These are phyloP conservation scores for Dryas iulia DNA, from an alignment of 1,140 invertebrate genomes.

Conservation along the genomic window DNA sequence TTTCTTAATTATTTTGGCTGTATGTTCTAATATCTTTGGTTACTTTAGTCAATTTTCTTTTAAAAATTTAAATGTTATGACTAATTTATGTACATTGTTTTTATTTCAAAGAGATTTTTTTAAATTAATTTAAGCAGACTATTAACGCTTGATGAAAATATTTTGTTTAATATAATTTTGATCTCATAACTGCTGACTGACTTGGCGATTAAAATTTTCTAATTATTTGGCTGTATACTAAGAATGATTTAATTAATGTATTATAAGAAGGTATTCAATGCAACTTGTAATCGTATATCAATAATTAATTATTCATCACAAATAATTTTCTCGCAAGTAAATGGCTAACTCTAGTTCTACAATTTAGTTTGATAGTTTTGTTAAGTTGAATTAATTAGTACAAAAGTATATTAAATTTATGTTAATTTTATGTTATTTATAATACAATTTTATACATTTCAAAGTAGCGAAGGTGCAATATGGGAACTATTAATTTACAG, in stretches of 20 bases:
- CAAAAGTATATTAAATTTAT: slow-evolving; percentile 58
- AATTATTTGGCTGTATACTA: slow-evolving; percentile 38
- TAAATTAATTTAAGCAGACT: background rate
- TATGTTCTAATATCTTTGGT: too few species aligned
- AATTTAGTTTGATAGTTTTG: slow-evolving; percentile 20
- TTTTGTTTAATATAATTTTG: slow-evolving; percentile 41
- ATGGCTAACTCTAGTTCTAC: slow-evolving; percentile 15
- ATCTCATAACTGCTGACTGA: slow-evolving; percentile 67
- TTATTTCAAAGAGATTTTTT: background rate
- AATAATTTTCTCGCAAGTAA: slow-evolving; percentile 32
- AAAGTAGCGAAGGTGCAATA: slow-evolving; percentile 56
- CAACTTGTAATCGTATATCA: slow-evolving; percentile 30
- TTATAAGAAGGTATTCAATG: slow-evolving; percentile 39
- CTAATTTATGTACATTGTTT: background rate
- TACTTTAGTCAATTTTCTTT: too few species aligned
- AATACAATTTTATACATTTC: slow-evolving; percentile 40
- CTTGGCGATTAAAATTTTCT: slow-evolving; percentile 48
- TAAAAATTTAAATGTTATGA: too few species aligned
- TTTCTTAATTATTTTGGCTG: background rate
- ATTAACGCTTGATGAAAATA: slow-evolving; percentile 4
- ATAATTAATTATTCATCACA: slow-evolving; percentile 44
- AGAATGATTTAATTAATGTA: slow-evolving; percentile 33
- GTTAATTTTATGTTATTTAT: slow-evolving; percentile 39
- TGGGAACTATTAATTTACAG: slow-evolving; percentile 24
- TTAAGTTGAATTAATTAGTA: slow-evolving; percentile 71